Base-by-base conservation (phyloP, 2,113 vertebrate genomes). In the Pao palembangensis region DNA sequence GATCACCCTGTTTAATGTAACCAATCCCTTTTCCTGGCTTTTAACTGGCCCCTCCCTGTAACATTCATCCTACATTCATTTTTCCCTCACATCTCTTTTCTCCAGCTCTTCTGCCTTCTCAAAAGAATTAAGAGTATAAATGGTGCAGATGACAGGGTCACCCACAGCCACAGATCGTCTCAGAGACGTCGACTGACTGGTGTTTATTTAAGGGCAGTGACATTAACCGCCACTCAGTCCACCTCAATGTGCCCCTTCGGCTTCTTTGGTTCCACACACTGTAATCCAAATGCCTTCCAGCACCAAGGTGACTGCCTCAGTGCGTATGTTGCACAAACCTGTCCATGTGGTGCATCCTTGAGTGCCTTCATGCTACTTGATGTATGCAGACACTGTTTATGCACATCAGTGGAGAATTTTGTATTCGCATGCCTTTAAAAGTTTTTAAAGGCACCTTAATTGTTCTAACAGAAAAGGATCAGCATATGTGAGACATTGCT, bases 21-120 rank as follows among this genome's bases (percentile, higher is more conserved):
- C 79, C 82, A 81, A 85, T 81, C 83, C 85, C 73, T 83, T 81
- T 87, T 75, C 81, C 78, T 73, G 61, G 72, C 78, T 84, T 86
- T 80, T 70, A 82, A 73, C 23, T 50, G 56, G 55, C 63, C 72
- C 67, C 60, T 64, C 54, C 34, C 68, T 58, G 47, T 23, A 67
- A 64, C 58, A 61, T 65, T 58, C 71, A 68, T 65, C 55, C 41
- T 11, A 38, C 34, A 17, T 47, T n/a, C 44, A 3, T n/a, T n/a
- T 23, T 42, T 20, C 28, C 17, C 51, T 55, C 16, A 31, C 58
- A 72, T 34, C 58, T 58, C 13, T 43, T 61, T 47, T 54, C 64
- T 67, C 67, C 21, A 28, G 31, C 55, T 47, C 44, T 42, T 46
- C 57, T 68, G 65, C 49, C 49, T 51, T 67, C 62, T 76, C 63